Evolutionary conservation across 2,888 invertebrate species (phyloP).

Genomic region (Cacoxenus indagator): DNA sequence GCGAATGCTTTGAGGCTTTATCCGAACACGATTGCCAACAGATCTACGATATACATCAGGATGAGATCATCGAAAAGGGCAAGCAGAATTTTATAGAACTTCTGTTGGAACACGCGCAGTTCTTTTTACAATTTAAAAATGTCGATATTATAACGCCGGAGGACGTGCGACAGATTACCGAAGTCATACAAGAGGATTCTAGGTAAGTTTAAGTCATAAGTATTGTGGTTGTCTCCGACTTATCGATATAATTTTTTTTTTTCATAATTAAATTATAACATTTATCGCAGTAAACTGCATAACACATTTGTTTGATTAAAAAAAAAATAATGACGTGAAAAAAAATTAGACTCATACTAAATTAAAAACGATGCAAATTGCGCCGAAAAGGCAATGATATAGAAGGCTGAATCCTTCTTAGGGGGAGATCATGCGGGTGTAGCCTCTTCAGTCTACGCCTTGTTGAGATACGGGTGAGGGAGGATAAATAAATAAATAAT

Average conservation of each 20-base stretch:
- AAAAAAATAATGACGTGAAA: no score
- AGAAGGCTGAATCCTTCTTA: no score
- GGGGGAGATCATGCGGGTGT: no score
- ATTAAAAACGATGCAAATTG: no score
- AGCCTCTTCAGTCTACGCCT: no score
- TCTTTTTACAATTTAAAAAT: slow-evolving; percentile 93
- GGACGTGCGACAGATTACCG: slow-evolving; percentile 93
- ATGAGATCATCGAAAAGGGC: slow-evolving; percentile 89
- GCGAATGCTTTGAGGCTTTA: slow-evolving; percentile 93
- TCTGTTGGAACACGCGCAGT: slow-evolving; percentile 90
- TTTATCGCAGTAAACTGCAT: no score
- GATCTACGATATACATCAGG: slow-evolving; percentile 94
- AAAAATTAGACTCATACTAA: no score
- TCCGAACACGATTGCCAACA: slow-evolving; percentile 90
- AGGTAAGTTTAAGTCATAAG: slow-evolving; percentile 76
- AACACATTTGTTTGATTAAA: no score
- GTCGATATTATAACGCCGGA: slow-evolving; percentile 94
- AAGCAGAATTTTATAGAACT: slow-evolving; percentile 94
- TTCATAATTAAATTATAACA: no score
- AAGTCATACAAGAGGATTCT: slow-evolving; percentile 91
- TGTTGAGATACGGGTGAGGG: no score
- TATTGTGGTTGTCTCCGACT: slow-evolving; percentile 23
- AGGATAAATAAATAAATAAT: not conserved
- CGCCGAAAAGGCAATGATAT: no score
- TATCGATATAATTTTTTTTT: not conserved